phyloP scores from a whole-genome alignment of 2,113 vertebrate genomes.

The Melozone crissalis region DNA sequence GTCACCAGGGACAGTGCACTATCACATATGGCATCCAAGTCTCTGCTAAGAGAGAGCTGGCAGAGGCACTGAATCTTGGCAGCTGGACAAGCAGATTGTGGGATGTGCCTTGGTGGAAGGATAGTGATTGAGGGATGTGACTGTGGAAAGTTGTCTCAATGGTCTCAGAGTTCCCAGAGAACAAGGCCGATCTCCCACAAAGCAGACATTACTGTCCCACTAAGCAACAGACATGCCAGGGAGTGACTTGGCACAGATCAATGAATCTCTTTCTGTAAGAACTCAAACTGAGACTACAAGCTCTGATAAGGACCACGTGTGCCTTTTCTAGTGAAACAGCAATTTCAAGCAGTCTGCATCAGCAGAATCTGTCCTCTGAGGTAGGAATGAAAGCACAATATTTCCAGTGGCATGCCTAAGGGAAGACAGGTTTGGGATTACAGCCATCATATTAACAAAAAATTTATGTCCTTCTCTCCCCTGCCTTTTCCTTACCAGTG shows the following conservation, averaged over 20 bases:
- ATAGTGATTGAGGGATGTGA: not conserved
- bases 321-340: not conserved
- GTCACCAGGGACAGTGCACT: not conserved
- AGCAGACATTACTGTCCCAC: not conserved
- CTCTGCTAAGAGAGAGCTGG: not conserved
- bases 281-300: not conserved
- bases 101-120: not conserved
- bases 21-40: not conserved
- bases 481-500: not conserved
- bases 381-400: constrained; percentile 3
- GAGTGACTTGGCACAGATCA: not conserved
- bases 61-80: not conserved
- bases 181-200: not conserved
- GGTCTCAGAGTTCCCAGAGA: not conserved
- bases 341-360: constrained; percentile 8
- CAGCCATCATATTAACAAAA: not conserved
- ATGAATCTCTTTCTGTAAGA: not conserved
- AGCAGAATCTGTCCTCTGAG: constrained; percentile 28
- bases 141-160: not conserved
- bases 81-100: not conserved
- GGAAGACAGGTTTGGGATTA: constrained; percentile 40
- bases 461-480: not conserved
- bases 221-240: not conserved
- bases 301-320: not conserved
- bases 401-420: constrained; percentile 9